phyloP scores from a whole-genome alignment of 2,797 vertebrate genomes.

The Microctenopoma lineatum region DNA sequence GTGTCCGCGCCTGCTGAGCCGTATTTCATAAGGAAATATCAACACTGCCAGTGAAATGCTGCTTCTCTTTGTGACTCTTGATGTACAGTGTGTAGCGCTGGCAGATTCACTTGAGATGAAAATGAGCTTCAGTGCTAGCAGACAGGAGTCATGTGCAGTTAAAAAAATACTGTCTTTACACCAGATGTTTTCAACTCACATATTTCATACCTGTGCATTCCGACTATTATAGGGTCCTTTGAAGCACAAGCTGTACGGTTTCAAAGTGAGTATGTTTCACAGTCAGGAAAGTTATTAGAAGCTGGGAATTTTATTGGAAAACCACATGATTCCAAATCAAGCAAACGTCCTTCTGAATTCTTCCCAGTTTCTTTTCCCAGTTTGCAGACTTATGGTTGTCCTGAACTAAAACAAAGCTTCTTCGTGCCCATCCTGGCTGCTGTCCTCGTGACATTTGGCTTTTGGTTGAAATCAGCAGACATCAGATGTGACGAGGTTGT shows the following conservation, averaged over 20 bases:
- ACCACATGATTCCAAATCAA: slow-evolving; percentile 40
- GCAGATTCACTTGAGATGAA: slow-evolving; percentile 30
- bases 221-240: slow-evolving; percentile 6
- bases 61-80: slow-evolving; percentile 24
- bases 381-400: slow-evolving; percentile 22
- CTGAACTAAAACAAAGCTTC: slow-evolving; percentile 30
- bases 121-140: slow-evolving; percentile 16
- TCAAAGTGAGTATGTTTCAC: slow-evolving; percentile 15
- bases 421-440: slow-evolving; percentile 31
- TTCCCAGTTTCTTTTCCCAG: slow-evolving; percentile 23
- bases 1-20: slow-evolving; percentile 47
- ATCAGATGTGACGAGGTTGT: slow-evolving; percentile 55
- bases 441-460: slow-evolving; percentile 40
- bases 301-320: slow-evolving; percentile 4
- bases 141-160: slow-evolving; percentile 24
- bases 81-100: slow-evolving; percentile 29
- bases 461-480: slow-evolving; percentile 30
- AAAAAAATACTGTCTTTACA: slow-evolving; percentile 25
- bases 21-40: slow-evolving; percentile 58
- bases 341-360: slow-evolving; percentile 20
- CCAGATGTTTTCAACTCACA: slow-evolving; percentile 22
- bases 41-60: slow-evolving; percentile 47
- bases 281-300: slow-evolving; percentile 4
- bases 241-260: slow-evolving; percentile 5
- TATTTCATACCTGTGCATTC: slow-evolving; percentile 3